phyloP scores from a whole-genome alignment of 1,140 invertebrate genomes.

The Drosophila sp. region DNA sequence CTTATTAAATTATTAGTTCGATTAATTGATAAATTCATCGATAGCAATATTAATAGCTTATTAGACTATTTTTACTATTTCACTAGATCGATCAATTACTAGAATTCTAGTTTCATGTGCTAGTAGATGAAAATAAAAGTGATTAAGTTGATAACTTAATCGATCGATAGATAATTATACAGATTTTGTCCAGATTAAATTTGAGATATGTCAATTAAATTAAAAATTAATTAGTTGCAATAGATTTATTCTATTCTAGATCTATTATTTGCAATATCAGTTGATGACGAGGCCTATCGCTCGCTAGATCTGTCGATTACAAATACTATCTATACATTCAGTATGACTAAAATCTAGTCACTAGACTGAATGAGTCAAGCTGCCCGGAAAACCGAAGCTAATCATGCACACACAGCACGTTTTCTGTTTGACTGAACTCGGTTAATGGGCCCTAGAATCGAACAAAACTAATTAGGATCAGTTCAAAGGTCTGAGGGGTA shows the following conservation, averaged over 20 bases:
- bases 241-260: no score
- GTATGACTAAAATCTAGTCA: not conserved
- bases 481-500: not conserved
- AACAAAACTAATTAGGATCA: slow-evolving; percentile 9
- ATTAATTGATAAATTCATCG: not conserved
- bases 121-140: no score
- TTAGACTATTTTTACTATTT: no score
- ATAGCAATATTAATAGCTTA: no score
- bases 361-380: slow-evolving; percentile 9
- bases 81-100: no score
- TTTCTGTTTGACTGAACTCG: slow-evolving; percentile 9
- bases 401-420: slow-evolving; percentile 43
- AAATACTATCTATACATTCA: not conserved
- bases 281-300: not conserved
- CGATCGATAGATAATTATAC: no score
- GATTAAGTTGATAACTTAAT: no score
- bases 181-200: no score
- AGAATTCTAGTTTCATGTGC: no score
- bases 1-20: not conserved
- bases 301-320: not conserved
- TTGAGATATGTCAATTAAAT: no score
- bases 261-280: not conserved
- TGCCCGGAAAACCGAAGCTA: slow-evolving; percentile 4
- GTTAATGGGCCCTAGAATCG: slow-evolving; percentile 15
- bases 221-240: no score